Base-by-base conservation (phyloP, 2,888 invertebrate genomes). In the Hemicrepidius hirtus region DNA sequence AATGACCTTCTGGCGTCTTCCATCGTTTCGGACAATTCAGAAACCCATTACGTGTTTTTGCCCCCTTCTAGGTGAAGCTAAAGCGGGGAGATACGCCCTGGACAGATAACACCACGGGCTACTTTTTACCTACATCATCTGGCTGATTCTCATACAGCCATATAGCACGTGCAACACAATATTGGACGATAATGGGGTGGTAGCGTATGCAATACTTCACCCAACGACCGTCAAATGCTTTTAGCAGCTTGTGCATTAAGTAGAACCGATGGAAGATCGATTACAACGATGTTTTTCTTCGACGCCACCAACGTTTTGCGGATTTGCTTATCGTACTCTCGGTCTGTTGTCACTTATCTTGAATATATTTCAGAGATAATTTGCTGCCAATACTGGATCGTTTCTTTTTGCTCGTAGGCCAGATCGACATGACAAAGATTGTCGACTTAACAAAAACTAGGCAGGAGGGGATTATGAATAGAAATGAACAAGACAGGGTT, bases 41-140 rank as follows among this genome's bases (percentile, higher is more conserved):
- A 81, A 83, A 81, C 81, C 82, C 84, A 82, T 84, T 84, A 83
- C 79, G 74, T 77, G 80, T 82, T 83, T 84, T 84, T 84, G 80
- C 79, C 76, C 5, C 76, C 72, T 68, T 78, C 79, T 80, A 82
- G 82, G 82, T 82, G 81, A 81, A 82, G 82, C 80, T 80, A 81
- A 80, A 80, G 79, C 77, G 76, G 67, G 57, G 76, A 72, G 77
- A 78, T 71, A 68, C 77, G 70, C 64, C 55, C 71, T 71, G 77
- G 81, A 80, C 80, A 75, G 82, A 82, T 82, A 82, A 82, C 81
- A 82, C 81, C 77, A 76, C 75, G 79, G 75, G 81, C 81, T 76
- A 79, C 81, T 82, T 82, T 82, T 83, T 81, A 79, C 77, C 75
- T 70, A 76, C 76, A 79, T 79, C 76, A 79, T 79, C 79, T 83